Evolutionary conservation across 2,113 vertebrate species (phyloP).

Genomic region (Todiramphus saurophagus): DNA sequence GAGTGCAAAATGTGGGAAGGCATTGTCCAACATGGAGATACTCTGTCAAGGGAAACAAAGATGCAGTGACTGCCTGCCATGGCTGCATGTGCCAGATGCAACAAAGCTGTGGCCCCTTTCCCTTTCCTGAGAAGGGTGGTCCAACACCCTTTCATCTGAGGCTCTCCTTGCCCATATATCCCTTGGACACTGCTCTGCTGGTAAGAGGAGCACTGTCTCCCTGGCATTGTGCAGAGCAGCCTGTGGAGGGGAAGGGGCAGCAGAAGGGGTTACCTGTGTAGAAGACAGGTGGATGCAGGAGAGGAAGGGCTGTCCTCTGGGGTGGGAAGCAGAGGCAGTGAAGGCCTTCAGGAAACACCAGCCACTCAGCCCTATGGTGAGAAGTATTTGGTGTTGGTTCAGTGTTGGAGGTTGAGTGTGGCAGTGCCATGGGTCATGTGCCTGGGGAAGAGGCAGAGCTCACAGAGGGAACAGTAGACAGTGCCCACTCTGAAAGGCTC

Average conservation of each 20-base stretch:
- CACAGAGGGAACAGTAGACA: background rate
- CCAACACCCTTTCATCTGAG: background rate
- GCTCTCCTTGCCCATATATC: no score
- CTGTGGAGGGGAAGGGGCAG: fast-evolving
- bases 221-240: fast-evolving
- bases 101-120: background rate
- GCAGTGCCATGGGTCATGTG: fast-evolving
- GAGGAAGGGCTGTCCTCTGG: background rate
- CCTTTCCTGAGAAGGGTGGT: background rate
- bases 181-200: background rate
- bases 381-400: background rate
- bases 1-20: background rate
- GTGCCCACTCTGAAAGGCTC: background rate
- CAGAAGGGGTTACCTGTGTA: fast-evolving
- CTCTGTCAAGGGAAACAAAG: background rate
- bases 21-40: background rate
- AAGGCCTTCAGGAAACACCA: background rate
- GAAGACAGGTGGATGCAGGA: background rate
- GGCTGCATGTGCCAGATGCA: fast-evolving
- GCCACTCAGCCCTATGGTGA: fast-evolving
- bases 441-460: background rate
- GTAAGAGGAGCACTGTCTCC: background rate
- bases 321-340: background rate
- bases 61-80: background rate
- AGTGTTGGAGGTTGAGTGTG: fast-evolving